Evolutionary conservation across 2,888 invertebrate species (phyloP), one percentile per base, ranked within the genome.

Genomic region (Drosophila rellima): DNA sequence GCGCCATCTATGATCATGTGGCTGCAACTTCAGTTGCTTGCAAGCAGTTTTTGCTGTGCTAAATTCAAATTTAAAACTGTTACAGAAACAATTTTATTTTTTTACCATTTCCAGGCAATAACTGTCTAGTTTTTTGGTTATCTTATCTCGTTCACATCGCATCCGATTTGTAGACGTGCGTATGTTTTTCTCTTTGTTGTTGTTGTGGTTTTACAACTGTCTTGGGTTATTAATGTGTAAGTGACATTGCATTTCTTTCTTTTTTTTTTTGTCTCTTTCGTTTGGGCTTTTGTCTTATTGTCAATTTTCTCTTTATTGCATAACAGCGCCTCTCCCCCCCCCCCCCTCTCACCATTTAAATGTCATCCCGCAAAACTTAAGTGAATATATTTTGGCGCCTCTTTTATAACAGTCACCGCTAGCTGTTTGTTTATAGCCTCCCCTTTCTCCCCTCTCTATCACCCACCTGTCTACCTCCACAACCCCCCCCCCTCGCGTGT

Each of bases 311-410:
- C 82, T 76, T 79, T 63, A 68, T 83, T 89, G 63, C 88, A 82
- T 89, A 83, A 83, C 70, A 17, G 48, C 40, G 13, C n/a, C 47
- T 10, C 13, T 15, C 11, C 48, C 31, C 17, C n/a, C 29, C 39
- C 48, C 6, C 11, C 18, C 2, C 11, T 39, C 29, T 18, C 15
- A 13, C 42, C 57, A 77, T 83, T 70, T 73, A 70, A 57, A 51
- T 29, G 52, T 39, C 61, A 47, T 51, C 45, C 59, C 70, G 59
- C 88, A 55, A 75, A 69, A 83, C 60, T 65, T 57, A 74, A 74
- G 88, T 89, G 74, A 89, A 89, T 89, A 77, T 83, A 88, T 77
- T 76, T 87, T 86, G 89, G 67, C 78, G 88, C 88, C 84, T 56
- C 57, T 82, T 71, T 88, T 88, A 60, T 65, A 72, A 80, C 63